These are phyloP conservation scores for Enhydra lutris DNA, from an alignment of 2,113 vertebrate genomes.

Conservation along the genomic window DNA sequence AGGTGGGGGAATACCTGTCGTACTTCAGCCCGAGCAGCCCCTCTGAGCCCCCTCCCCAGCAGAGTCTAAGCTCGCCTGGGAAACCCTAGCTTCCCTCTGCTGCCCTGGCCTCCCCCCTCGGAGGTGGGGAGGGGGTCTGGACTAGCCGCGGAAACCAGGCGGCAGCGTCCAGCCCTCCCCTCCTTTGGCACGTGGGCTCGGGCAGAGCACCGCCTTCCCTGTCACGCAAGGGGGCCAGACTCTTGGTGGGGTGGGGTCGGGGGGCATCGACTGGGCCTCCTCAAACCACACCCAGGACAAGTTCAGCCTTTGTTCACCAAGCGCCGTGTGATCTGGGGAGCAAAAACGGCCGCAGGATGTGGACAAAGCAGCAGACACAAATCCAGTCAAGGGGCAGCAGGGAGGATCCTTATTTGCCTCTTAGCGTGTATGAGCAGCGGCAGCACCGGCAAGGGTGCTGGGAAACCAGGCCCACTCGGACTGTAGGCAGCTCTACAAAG, in stretches of 20 bases:
- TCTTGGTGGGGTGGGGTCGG: background rate
- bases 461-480: too few relatives aligned
- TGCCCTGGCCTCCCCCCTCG: background rate
- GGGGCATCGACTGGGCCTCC: background rate
- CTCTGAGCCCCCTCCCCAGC: rapidly evolving
- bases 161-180: too few relatives aligned
- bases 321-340: background rate
- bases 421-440: rapidly evolving
- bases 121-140: rapidly evolving
- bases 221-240: background rate
- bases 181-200: too few relatives aligned
- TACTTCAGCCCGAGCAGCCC: background rate
- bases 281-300: background rate
- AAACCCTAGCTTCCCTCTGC: background rate
- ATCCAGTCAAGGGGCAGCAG: too few relatives aligned
- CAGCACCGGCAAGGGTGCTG: rapidly evolving
- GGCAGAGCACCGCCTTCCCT: background rate
- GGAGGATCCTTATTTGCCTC: too few relatives aligned
- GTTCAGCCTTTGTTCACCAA: background rate
- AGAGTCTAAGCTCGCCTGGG: background rate
- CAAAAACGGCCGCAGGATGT: rapidly evolving
- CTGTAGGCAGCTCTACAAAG: background rate
- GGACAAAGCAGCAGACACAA: rapidly evolving
- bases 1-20: rapidly evolving
- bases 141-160: background rate